A percentile compares a stretch with the other conserved stretches of the same genome.
phyloP scores from a whole-genome alignment of 2,888 invertebrate species.

The Actias luna region DNA sequence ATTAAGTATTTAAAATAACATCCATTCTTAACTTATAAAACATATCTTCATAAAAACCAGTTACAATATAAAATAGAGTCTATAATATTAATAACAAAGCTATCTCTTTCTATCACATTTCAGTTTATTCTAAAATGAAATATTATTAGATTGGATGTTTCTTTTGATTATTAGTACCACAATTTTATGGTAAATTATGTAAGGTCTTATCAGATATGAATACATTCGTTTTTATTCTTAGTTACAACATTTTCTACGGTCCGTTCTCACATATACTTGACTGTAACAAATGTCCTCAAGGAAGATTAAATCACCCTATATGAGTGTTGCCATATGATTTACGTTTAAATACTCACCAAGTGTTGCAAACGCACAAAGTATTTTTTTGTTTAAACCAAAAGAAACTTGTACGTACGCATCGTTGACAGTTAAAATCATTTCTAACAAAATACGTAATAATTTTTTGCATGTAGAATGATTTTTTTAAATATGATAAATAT shows the following conservation, averaged over 20 bases:
- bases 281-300: no score
- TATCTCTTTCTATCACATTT: background rate
- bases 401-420: background rate
- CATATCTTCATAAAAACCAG: background rate
- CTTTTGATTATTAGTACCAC: no score
- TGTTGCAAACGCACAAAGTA: conserved; percentile 1
- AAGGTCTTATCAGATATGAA: no score
- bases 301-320: background rate
- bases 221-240: no score
- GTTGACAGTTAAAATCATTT: background rate
- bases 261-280: no score
- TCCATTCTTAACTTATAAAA: background rate
- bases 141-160: no score
- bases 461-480: background rate
- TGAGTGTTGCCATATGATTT: background rate
- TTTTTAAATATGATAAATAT: background rate
- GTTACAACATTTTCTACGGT: no score
- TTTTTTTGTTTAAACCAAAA: conserved; percentile 1
- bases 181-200: no score
- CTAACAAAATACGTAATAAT: background rate
- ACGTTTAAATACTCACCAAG: background rate
- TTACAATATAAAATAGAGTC: background rate
- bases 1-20: background rate
- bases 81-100: no score
- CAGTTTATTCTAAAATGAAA: background rate